Evolutionary conservation across 23 tunicate genomes (phyloP), one percentile per base, ranked within the genome.

Genomic region (Styela clava): DNA sequence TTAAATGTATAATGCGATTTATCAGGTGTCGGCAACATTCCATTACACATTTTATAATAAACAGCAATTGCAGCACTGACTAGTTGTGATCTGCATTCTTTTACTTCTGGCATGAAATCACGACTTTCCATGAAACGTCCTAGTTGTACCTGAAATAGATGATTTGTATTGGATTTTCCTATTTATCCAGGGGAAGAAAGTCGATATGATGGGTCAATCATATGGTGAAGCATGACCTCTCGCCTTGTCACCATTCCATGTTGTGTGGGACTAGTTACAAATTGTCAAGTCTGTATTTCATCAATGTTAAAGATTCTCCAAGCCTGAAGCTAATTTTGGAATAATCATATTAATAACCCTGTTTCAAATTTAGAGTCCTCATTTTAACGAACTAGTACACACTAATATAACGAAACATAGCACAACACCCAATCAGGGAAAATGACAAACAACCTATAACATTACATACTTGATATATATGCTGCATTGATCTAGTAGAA

Each of bases 81-180:
- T 35, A 88, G 82, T 63, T 84, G 89, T 30, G 61, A 65, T 34
- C 89, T 79, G 69, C 93, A 87, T 63, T 93, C 93, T 64, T 88
- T 93, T 25, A 93, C 98, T 79, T 93, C 98, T 3, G 98, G 98
- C 93, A 93, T 87, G 74, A 93, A 93, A 67, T 93, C 98, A 56
- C 86, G 81, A 51, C 83, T 87, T 36, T 93, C 90, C 74, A 93
- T 20, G 81, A 93, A 88, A 68, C 86, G 86, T 3, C 98, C 98
- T 24, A 93, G 98, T 69, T 93, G 98, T 2, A 93, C 98, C 98
- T 93, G 88, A 27, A n/a, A 77, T 1, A 31, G n/a, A n/a, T n/a
- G n/a, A n/a, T n/a, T n/a, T n/a, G n/a, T n/a, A n/a, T n/a, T 18
- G 16, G n/a, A 78, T 0, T 28, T 63, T 22, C 23, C 16, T 78